These are phyloP conservation scores for Hippocampus abdominalis DNA, from an alignment of 2,113 vertebrate species.

Conservation along the genomic window DNA sequence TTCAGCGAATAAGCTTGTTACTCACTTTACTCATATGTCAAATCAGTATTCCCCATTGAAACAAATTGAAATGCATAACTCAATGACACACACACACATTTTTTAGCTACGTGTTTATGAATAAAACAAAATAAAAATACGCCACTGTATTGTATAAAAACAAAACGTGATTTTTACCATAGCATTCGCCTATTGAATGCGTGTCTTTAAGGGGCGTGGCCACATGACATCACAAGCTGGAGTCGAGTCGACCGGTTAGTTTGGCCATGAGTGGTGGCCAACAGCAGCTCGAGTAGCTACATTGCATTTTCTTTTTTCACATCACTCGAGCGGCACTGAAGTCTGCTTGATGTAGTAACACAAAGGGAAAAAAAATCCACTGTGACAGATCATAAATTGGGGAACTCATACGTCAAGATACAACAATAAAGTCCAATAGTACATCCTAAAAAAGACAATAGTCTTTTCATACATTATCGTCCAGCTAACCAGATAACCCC, in stretches of 20 bases:
- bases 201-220: neutral
- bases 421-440: constrained; percentile 30
- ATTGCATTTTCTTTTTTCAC: neutral
- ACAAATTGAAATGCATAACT: neutral
- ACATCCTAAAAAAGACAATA: constrained; percentile 23
- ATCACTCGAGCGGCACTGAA: neutral
- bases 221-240: neutral
- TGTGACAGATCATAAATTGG: neutral
- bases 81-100: neutral
- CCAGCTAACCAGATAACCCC: constrained; percentile 11
- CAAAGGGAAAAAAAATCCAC: neutral
- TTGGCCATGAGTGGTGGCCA: no score
- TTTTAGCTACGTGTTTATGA: neutral
- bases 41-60: neutral
- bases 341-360: neutral
- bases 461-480: constrained; percentile 14
- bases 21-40: neutral
- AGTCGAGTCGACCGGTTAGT: neutral
- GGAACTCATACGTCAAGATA: neutral
- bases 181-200: no score
- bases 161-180: neutral
- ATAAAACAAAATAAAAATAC: neutral
- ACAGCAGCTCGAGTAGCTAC: no score
- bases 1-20: neutral
- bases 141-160: neutral